Percentiles rank a stretch among this genome's conserved stretches.
Evolutionary conservation across 1,140 invertebrate species (phyloP).

Genomic region (Arctopsyche grandis): DNA sequence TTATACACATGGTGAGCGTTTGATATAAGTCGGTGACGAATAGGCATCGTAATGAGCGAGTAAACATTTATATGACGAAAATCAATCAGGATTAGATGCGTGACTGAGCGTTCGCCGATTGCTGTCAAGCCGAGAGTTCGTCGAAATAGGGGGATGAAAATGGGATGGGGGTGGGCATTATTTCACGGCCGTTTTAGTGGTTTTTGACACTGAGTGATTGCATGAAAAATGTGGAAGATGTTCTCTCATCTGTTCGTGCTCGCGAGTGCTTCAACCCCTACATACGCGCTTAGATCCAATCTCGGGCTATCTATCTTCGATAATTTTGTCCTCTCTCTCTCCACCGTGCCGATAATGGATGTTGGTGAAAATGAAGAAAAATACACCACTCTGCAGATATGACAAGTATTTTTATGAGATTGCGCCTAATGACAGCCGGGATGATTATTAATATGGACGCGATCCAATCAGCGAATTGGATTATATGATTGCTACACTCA

Average conservation of each 20-base stretch:
- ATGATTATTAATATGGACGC: too few species aligned
- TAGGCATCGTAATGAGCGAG: neutral
- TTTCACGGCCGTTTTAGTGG: conserved; percentile 17
- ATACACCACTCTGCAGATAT: neutral
- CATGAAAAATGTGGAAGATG: conserved; percentile 16
- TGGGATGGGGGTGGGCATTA: neutral
- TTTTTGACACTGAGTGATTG: conserved; percentile 18
- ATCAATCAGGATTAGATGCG: conserved; percentile 18
- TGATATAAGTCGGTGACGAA: too few species aligned
- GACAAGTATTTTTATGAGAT: neutral
- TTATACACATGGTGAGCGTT: too few species aligned
- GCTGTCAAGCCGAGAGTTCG: conserved; percentile 6
- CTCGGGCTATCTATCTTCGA: conserved; percentile 24
- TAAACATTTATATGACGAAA: conserved; percentile 15
- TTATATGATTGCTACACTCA: too few species aligned
- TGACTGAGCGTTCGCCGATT: conserved; percentile 12
- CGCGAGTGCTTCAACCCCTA: neutral
- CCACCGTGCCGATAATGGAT: neutral
- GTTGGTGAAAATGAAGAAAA: conserved; percentile 17
- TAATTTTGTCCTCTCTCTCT: neutral
- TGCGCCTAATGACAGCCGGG: too few species aligned
- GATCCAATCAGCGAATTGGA: too few species aligned
- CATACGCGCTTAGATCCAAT: neutral
- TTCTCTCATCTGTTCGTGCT: neutral
- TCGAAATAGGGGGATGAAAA: too few species aligned